A percentile compares a stretch with the other conserved stretches of the same genome.
Conservation (phyloP, 2,888 invertebrate genomes). For the Drosophila subquinaria region DNA sequence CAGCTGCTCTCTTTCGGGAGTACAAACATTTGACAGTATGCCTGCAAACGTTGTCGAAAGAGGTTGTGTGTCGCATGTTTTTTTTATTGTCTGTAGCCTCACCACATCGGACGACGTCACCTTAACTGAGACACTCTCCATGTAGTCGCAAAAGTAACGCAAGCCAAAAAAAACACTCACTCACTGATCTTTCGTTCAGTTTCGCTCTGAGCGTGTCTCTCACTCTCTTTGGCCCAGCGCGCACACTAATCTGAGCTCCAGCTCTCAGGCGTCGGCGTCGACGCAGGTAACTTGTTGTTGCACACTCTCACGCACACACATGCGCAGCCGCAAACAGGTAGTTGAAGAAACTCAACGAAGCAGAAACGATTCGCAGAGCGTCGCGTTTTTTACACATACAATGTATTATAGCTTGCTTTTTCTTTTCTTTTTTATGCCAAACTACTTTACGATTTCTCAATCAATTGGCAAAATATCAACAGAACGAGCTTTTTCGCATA, state of each 20-base stretch:
- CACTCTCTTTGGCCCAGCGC: constrained; percentile 15
- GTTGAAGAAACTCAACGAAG: constrained; percentile 60
- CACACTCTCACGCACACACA: constrained; percentile 46
- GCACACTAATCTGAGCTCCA: constrained; percentile 12
- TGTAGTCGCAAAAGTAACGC: constrained; percentile 16
- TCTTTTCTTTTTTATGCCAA: constrained; percentile 32
- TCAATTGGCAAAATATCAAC: background rate
- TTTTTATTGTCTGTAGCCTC: too few species aligned
- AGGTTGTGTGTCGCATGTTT: too few species aligned
- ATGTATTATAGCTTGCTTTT: constrained; percentile 34
- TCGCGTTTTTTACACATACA: constrained; percentile 56
- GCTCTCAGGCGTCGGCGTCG: constrained; percentile 44
- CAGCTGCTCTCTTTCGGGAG: too few species aligned
- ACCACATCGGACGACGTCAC: too few species aligned
- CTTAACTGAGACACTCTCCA: constrained; percentile 53
- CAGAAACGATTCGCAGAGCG: constrained; percentile 64
- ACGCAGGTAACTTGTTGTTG: constrained; percentile 44
- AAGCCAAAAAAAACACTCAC: constrained; percentile 36
- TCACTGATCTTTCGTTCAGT: constrained; percentile 43
- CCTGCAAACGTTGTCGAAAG: too few species aligned
- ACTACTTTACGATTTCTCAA: constrained; percentile 20
- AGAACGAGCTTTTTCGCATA: background rate
- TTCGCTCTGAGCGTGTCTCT: constrained; percentile 28
- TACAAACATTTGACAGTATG: too few species aligned
- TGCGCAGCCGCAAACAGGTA: constrained; percentile 67